phyloP scores from a whole-genome alignment of 53 echinoderm and acorn worm genomes.

The Astropecten irregularis region DNA sequence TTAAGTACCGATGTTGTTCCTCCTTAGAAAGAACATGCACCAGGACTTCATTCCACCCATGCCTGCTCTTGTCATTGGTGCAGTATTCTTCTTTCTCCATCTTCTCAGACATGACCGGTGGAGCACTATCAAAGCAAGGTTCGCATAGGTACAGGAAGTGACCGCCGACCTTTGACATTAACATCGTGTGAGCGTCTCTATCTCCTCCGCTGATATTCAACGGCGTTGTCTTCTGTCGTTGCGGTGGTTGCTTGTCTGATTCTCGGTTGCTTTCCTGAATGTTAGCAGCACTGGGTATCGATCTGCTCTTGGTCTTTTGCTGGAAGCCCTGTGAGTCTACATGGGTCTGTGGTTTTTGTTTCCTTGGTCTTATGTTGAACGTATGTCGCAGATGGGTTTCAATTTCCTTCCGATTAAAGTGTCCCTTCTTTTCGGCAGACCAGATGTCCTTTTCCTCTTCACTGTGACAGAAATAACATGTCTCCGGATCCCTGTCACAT shows the following conservation, averaged over 20 bases:
- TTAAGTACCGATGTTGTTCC: slow-evolving; percentile 55
- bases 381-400: background rate
- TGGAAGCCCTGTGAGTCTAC: background rate
- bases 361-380: background rate
- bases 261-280: background rate
- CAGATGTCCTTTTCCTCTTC: slow-evolving; percentile 68
- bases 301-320: background rate
- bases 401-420: slow-evolving; percentile 64
- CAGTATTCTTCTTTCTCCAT: background rate
- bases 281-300: background rate
- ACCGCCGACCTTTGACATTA: slow-evolving; percentile 42
- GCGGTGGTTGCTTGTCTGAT: background rate
- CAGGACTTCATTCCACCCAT: slow-evolving; percentile 70
- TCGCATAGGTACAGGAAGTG: slow-evolving; percentile 55
- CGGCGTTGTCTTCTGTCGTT: background rate
- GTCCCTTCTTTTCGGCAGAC: slow-evolving; percentile 68
- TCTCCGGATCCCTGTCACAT: slow-evolving; percentile 37
- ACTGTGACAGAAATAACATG: slow-evolving; percentile 77
- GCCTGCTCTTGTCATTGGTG: background rate
- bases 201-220: background rate
- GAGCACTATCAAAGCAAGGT: slow-evolving; percentile 49
- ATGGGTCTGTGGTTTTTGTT: background rate
- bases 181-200: background rate
- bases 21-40: slow-evolving; percentile 56
- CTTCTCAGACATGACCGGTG: slow-evolving; percentile 21